Evolutionary conservation across 2,797 vertebrate species (phyloP).

Genomic region (Holocentrus rufus): DNA sequence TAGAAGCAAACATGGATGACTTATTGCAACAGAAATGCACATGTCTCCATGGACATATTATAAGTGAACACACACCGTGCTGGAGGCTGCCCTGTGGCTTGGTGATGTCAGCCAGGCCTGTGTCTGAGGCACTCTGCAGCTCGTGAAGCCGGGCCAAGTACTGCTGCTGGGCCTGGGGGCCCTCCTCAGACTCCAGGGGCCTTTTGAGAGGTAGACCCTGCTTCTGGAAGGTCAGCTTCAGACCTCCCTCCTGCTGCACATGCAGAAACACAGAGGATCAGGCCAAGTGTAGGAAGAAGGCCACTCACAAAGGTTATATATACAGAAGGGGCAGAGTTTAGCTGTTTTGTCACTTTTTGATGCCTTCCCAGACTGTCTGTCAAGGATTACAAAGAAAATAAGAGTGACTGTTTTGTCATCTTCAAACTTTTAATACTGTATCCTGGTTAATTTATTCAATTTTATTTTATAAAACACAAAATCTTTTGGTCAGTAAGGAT

Average conservation of each 20-base stretch:
- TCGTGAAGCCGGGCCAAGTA: slow-evolving; percentile 94
- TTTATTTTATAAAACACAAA: background rate
- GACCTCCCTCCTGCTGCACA: slow-evolving; percentile 92
- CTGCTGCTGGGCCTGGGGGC: slow-evolving; percentile 91
- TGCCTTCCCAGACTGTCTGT: background rate
- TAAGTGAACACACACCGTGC: slow-evolving; percentile 80
- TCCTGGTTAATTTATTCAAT: background rate
- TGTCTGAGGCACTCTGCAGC: slow-evolving; percentile 93
- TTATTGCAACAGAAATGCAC: background rate
- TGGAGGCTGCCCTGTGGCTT: slow-evolving; percentile 84
- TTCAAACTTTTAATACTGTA: background rate
- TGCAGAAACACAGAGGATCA: slow-evolving; percentile 50
- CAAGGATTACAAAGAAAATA: background rate
- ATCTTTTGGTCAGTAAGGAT: background rate
- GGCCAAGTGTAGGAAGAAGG: slow-evolving; percentile 5
- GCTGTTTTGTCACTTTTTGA: background rate
- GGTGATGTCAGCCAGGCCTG: slow-evolving; percentile 90
- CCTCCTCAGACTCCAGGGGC: slow-evolving; percentile 90
- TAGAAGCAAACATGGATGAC: background rate
- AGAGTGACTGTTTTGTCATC: background rate
- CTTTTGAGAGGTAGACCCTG: slow-evolving; percentile 93
- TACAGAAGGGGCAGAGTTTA: slow-evolving; percentile 5
- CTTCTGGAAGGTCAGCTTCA: slow-evolving; percentile 99
- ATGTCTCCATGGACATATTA: background rate
- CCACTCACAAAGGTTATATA: background rate